phyloP scores from a whole-genome alignment of 2,888 invertebrate genomes.

The Melinaea marsaeus region DNA sequence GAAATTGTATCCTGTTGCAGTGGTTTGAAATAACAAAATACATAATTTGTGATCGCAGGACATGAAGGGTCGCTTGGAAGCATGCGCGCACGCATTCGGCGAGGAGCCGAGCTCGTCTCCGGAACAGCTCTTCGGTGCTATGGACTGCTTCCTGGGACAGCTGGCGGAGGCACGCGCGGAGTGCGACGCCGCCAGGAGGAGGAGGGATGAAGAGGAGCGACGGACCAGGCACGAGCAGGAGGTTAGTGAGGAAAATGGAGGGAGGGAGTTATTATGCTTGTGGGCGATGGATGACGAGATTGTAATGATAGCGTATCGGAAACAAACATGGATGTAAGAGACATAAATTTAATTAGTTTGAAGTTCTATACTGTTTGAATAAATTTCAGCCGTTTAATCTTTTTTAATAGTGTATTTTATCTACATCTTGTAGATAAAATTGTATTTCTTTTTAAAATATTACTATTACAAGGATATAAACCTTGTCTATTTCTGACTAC shows the following conservation, averaged over 20 bases:
- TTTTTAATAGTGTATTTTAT: too few species aligned
- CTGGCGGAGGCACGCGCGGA: slow-evolving; percentile 91
- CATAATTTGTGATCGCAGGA: slow-evolving; percentile 67
- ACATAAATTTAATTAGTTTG: too few species aligned
- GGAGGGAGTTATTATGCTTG: neutral
- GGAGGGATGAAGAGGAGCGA: slow-evolving; percentile 93
- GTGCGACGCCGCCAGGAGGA: slow-evolving; percentile 89
- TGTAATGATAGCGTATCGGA: neutral
- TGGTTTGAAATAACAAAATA: too few species aligned
- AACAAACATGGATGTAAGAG: too few species aligned
- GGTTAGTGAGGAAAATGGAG: slow-evolving; percentile 40
- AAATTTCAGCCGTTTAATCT: too few species aligned
- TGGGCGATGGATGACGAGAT: neutral
- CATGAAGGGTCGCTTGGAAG: slow-evolving; percentile 95
- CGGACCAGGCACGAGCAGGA: slow-evolving; percentile 93
- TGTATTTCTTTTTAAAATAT: too few species aligned
- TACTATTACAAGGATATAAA: too few species aligned
- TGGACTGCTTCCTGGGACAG: slow-evolving; percentile 90
- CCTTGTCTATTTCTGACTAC: too few species aligned
- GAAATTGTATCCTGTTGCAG: neutral
- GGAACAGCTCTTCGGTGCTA: slow-evolving; percentile 95
- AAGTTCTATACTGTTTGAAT: too few species aligned
- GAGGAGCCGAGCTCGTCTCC: slow-evolving; percentile 93
- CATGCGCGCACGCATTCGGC: slow-evolving; percentile 92
- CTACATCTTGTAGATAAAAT: too few species aligned